phyloP scores from a whole-genome alignment of 2,113 vertebrate species.

The Grammomys dolichurus region DNA sequence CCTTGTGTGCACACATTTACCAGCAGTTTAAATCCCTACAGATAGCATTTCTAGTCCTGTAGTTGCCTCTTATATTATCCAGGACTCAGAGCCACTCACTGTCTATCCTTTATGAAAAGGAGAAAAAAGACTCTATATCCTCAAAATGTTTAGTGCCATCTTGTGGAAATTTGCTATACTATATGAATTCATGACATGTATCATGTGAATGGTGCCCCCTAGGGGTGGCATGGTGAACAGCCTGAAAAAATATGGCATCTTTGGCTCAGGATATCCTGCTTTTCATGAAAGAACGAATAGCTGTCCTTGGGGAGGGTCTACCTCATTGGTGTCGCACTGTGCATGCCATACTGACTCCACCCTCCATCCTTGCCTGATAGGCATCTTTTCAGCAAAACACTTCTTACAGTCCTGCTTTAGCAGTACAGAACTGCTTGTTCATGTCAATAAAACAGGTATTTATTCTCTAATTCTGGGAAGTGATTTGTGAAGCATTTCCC shows the following conservation, averaged over 20 bases:
- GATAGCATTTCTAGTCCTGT: neutral
- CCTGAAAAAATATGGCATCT: neutral
- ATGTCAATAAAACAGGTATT: neutral
- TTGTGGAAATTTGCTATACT: slow-evolving; percentile 3
- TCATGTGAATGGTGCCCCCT: neutral
- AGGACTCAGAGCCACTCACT: neutral
- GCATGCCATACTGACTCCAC: neutral
- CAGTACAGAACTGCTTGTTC: neutral
- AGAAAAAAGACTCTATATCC: neutral
- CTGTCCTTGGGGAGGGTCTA: neutral
- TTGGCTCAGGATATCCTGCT: neutral
- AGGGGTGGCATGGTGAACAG: neutral
- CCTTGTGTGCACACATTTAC: neutral
- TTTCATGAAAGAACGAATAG: neutral
- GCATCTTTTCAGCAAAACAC: neutral
- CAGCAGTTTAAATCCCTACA: neutral
- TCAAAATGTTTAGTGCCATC: neutral
- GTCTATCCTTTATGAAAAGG: neutral
- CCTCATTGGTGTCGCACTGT: neutral
- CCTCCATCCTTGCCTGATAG: neutral
- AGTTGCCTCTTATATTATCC: neutral
- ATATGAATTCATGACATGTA: neutral
- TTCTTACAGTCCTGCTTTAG: neutral
- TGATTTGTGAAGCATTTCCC: slow-evolving; percentile 18
- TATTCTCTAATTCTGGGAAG: slow-evolving; percentile 13